Percentiles rank a stretch among this genome's conserved stretches.
Conservation (phyloP, 2,113 vertebrate genomes). For the Phasianus colchicus region DNA sequence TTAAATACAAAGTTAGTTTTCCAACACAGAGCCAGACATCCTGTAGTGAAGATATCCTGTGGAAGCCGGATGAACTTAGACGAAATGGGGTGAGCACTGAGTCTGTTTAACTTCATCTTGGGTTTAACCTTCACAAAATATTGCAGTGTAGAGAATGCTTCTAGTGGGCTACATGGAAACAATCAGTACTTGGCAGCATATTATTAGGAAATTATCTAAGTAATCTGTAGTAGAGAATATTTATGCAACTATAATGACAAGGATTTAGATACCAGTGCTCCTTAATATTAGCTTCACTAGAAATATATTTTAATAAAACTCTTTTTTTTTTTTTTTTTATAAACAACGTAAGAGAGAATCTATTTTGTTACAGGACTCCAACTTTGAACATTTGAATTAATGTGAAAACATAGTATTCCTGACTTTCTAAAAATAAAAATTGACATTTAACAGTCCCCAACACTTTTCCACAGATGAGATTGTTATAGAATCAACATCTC, state of each 20-base stretch:
- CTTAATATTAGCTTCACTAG: not conserved
- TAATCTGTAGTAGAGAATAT: not conserved
- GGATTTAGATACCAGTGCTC: not conserved
- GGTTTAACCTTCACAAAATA: not conserved
- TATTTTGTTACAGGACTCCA: not conserved
- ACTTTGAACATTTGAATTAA: not conserved
- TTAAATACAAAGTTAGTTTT: not conserved
- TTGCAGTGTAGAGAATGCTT: not conserved
- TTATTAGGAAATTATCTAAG: not conserved
- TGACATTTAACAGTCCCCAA: not conserved
- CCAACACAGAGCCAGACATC: slow-evolving; percentile 1
- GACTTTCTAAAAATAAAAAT: not conserved
- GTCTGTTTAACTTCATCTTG: not conserved
- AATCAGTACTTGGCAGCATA: not conserved
- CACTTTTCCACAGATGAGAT: not conserved
- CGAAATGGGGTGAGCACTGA: not conserved
- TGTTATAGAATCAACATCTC: not conserved
- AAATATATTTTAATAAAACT: not conserved
- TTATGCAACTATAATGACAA: not conserved
- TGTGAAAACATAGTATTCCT: not conserved
- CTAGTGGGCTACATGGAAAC: not conserved
- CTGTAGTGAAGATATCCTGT: slow-evolving; percentile 41
- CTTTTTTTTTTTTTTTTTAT: not conserved
- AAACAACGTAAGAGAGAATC: not conserved
- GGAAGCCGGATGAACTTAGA: slow-evolving; percentile 38